Evolutionary conservation across 1,140 invertebrate species (phyloP).

Genomic region (Aphaenogaster floridana): DNA sequence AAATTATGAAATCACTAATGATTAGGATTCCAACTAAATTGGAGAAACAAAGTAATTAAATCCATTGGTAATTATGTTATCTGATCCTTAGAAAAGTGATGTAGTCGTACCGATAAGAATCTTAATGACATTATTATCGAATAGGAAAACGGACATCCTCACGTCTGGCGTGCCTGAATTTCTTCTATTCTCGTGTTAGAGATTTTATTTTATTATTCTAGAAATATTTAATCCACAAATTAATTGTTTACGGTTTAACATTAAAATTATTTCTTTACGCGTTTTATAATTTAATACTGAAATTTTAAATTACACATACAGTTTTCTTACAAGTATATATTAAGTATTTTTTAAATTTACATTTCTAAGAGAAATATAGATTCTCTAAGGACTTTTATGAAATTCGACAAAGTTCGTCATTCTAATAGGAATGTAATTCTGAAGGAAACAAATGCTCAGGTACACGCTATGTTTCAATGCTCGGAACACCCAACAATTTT

Average conservation of each 20-base stretch:
- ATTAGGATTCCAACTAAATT: slow-evolving; percentile 3
- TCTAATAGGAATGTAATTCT: background rate
- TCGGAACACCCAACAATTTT: background rate
- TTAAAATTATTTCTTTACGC: background rate
- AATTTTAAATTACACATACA: background rate
- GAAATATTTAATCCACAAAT: background rate
- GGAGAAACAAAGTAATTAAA: slow-evolving; percentile 7
- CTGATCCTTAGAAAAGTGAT: slow-evolving; percentile 10
- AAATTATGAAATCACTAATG: background rate
- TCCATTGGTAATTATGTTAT: background rate
- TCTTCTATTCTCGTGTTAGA: background rate
- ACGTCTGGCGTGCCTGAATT: background rate
- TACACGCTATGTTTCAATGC: background rate
- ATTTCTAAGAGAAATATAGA: background rate
- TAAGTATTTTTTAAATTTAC: background rate
- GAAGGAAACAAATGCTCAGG: background rate
- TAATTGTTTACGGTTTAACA: background rate
- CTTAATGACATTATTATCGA: background rate
- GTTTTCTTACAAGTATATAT: background rate
- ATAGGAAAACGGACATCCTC: background rate
- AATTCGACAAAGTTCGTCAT: background rate
- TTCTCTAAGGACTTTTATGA: background rate
- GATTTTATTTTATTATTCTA: background rate
- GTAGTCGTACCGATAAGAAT: background rate
- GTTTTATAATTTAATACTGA: background rate